Percentiles rank a stretch among this genome's conserved stretches.
These are phyloP conservation scores for Aricia artaxerxes DNA, from an alignment of 2,888 invertebrate genomes.

Conservation along the genomic window DNA sequence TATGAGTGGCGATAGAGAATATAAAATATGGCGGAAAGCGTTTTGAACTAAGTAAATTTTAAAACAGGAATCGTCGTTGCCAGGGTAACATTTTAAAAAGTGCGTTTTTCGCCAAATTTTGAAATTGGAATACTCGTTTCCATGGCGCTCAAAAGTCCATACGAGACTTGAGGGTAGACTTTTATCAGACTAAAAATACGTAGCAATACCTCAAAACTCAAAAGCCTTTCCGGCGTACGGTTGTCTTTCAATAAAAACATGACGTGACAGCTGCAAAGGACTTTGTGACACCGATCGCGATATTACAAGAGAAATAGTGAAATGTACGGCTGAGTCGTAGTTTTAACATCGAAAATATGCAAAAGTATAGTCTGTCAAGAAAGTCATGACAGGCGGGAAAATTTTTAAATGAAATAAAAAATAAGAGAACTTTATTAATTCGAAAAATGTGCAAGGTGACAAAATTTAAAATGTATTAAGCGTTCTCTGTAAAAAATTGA, in stretches of 20 bases:
- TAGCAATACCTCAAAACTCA: conserved; percentile 10
- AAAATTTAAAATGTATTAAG: too few species aligned
- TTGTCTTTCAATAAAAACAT: conserved; percentile 23
- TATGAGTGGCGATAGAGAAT: too few species aligned
- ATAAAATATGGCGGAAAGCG: too few species aligned
- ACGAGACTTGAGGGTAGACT: conserved; percentile 3
- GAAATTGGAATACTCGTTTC: conserved; percentile 1
- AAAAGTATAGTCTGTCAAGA: not conserved
- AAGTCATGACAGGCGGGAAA: too few species aligned
- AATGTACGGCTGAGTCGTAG: not conserved
- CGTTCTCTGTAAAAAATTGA: too few species aligned
- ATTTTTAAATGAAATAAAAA: too few species aligned
- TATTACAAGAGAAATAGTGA: conserved; percentile 2
- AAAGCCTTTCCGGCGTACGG: conserved; percentile 22
- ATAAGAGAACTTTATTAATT: too few species aligned
- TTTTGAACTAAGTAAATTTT: too few species aligned
- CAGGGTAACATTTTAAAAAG: not conserved
- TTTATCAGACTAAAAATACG: conserved; percentile 13
- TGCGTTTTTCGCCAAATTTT: not conserved
- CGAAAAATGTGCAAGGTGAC: too few species aligned
- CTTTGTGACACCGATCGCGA: conserved; percentile 12
- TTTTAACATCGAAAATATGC: not conserved
- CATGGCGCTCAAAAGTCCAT: not conserved
- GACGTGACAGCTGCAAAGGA: conserved; percentile 6
- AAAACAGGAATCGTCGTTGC: too few species aligned